Evolutionary conservation across 2,888 invertebrate genomes (phyloP), one percentile per base, ranked within the genome.

Genomic region (Furcula furcula): DNA sequence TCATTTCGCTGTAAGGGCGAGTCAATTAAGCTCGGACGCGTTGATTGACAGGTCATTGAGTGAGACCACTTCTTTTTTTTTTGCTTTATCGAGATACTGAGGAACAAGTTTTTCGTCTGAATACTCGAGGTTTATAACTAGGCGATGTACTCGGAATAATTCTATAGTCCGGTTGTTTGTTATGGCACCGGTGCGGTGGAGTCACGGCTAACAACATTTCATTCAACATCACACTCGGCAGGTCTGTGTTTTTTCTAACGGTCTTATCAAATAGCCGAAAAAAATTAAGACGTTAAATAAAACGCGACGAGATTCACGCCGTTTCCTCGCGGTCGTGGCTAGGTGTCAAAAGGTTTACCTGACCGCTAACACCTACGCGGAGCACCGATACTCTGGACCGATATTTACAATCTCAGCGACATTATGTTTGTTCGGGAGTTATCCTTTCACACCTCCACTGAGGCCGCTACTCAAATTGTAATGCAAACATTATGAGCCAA

Each of bases 301-400:
- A 74, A 76, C 64, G 80, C 78, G 85, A 73, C 64, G 75, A 80
- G 71, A 77, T 82, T 83, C 79, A 85, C 87, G 76, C 85, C 68
- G 63, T 65, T 66, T 57, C 60, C 57, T 63, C 65, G 59, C 59
- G 62, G 70, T 60, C 65, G 58, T 63, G 62, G 75, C 68, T 82
- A 87, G 87, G 88, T 88, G 87, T 86, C 86, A 87, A 88, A 88
- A 88, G 87, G 77, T 79, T 85, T 88, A 87, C 87, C 87, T 86
- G 87, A 70, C 75, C 74, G 56, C 59, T 63, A 60, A 76, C 85
- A 76, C 84, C 85, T 77, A 85, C 85, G 67, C 82, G 48, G 56
- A n/a, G 49, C 58, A 58, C 55, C 60, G 58, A 60, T 65, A 64
- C 66, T 63, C 55, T 63, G 61, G 54, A 50, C 69, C 65, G 65